A percentile compares a stretch with the other conserved stretches of the same genome.
Evolutionary conservation across 2,113 vertebrate genomes (phyloP).

Genomic region (Crypturellus undulatus): DNA sequence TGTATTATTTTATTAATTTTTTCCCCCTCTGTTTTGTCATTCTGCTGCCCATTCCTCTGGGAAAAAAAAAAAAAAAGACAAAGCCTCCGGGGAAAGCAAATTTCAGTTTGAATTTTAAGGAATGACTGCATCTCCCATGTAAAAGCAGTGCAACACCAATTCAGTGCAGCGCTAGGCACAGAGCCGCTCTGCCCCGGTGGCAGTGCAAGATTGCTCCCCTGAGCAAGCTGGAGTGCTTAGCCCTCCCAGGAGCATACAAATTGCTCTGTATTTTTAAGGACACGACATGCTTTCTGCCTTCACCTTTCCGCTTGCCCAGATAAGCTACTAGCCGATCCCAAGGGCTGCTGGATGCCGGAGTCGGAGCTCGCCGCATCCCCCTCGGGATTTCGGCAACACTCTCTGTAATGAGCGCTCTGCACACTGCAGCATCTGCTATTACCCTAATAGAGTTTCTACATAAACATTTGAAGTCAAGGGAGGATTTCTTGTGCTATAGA

Average conservation of each 20-base stretch:
- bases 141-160: rapidly evolving
- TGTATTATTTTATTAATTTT: not conserved
- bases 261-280: not conserved
- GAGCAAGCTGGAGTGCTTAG: rapidly evolving
- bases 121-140: not conserved
- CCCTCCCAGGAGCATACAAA: rapidly evolving
- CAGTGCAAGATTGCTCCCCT: rapidly evolving
- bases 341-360: not conserved
- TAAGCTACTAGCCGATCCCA: not conserved
- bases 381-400: rapidly evolving
- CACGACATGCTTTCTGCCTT: not conserved
- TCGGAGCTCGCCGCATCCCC: rapidly evolving
- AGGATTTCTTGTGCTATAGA: constrained; percentile 41
- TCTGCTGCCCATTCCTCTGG: not conserved
- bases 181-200: rapidly evolving
- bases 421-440: not conserved
- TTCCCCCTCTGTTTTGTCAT: not conserved
- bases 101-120: not conserved
- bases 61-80: not conserved
- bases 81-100: not conserved
- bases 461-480: constrained; percentile 28
- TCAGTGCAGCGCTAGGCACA: not conserved
- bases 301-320: not conserved
- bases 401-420: not conserved
- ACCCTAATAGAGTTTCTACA: not conserved